Percentiles rank a stretch among this genome's conserved stretches.
Conservation (phyloP, 2,113 vertebrate species). For the Vidua chalybeata region DNA sequence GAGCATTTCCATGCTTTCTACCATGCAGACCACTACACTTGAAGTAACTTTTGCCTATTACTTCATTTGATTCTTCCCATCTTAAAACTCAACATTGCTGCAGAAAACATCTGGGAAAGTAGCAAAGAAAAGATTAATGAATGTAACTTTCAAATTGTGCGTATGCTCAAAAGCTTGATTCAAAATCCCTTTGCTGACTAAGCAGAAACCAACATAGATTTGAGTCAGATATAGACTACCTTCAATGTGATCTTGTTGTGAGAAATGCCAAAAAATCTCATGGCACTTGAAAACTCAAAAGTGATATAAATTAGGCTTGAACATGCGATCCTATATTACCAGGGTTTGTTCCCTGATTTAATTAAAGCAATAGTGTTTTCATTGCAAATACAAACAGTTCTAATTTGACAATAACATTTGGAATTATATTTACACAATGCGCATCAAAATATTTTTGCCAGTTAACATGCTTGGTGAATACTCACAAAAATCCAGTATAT, state of each 20-base stretch:
- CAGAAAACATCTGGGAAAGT: conserved; percentile 1
- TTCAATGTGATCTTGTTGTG: neutral
- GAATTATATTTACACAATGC: neutral
- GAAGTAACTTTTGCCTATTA: conserved; percentile 29
- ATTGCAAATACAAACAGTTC: neutral
- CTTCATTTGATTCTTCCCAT: neutral
- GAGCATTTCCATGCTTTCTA: conserved; percentile 1
- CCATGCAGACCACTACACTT: neutral
- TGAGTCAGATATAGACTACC: neutral
- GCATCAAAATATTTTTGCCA: neutral
- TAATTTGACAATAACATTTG: neutral
- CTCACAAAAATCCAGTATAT: neutral
- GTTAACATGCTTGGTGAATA: neutral
- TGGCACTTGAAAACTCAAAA: neutral
- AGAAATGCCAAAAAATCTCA: neutral
- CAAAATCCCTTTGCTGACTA: neutral
- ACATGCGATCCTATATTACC: neutral
- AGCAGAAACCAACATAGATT: neutral
- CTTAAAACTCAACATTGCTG: neutral
- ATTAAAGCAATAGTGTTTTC: neutral
- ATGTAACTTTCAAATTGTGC: neutral
- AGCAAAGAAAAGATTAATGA: conserved; percentile 30
- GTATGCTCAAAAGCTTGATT: neutral
- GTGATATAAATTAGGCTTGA: neutral
- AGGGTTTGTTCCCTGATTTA: neutral